A percentile compares a stretch with the other conserved stretches of the same genome.
Evolutionary conservation across 2,888 invertebrate species (phyloP).

Genomic region (Sinotaia quadrata): DNA sequence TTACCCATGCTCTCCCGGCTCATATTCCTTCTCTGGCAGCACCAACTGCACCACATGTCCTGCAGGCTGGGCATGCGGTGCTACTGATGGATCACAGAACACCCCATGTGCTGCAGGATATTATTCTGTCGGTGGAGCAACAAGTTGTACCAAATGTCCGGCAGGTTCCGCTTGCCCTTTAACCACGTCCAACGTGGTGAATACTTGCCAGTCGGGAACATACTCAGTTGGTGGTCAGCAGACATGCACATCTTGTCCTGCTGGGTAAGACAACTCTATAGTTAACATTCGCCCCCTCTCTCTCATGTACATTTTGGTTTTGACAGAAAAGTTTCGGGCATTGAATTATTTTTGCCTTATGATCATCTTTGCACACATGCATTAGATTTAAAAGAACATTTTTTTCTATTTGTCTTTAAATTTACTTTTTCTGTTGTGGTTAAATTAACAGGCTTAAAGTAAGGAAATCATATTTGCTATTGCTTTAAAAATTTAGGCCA

Average conservation of each 20-base stretch:
- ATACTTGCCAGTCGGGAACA: slow-evolving; percentile 52
- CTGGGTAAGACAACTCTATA: no score
- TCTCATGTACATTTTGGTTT: no score
- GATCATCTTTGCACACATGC: not conserved
- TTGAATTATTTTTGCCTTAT: not conserved
- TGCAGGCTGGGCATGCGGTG: slow-evolving; percentile 62
- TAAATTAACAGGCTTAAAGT: no score
- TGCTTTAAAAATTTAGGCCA: no score
- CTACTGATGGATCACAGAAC: slow-evolving; percentile 52
- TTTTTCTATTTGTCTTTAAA: no score
- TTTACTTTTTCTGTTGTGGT: no score
- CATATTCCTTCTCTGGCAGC: slow-evolving; percentile 47
- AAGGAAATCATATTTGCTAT: no score
- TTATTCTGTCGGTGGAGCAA: slow-evolving; percentile 46
- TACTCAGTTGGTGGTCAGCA: slow-evolving; percentile 56
- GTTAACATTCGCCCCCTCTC: no score
- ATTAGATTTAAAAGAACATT: not conserved
- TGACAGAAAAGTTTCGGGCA: not conserved
- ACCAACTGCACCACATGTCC: slow-evolving; percentile 58
- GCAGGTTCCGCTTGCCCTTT: slow-evolving; percentile 36
- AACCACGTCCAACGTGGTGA: slow-evolving; percentile 40
- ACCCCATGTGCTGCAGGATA: slow-evolving; percentile 56
- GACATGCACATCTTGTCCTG: slow-evolving; percentile 59
- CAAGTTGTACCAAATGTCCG: slow-evolving; percentile 53
- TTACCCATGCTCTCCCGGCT: slow-evolving; percentile 58